A percentile compares a stretch with the other conserved stretches of the same genome.
These are phyloP conservation scores for Salvator merianae DNA, from an alignment of 2,113 vertebrate species.

Conservation along the genomic window DNA sequence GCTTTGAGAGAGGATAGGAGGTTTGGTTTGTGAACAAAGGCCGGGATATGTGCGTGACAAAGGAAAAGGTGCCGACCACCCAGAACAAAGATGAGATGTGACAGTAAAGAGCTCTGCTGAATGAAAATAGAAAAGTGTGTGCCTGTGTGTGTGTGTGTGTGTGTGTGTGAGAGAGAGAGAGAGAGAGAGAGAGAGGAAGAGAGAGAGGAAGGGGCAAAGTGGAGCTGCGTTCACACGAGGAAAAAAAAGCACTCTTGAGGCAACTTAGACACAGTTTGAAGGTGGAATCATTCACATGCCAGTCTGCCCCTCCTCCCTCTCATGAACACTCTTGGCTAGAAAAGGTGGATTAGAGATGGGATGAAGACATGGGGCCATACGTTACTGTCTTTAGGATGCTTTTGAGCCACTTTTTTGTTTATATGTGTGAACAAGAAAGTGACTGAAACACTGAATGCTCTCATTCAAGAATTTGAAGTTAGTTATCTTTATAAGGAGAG, in stretches of 20 bases:
- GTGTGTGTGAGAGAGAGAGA: neutral
- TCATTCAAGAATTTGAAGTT: no score
- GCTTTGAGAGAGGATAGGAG: slow-evolving; percentile 10
- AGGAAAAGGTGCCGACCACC: slow-evolving; percentile 6
- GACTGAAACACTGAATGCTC: neutral
- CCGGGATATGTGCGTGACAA: neutral
- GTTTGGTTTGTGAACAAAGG: neutral
- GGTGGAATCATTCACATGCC: no score
- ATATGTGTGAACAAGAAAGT: neutral
- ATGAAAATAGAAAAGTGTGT: neutral
- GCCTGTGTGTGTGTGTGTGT: no score
- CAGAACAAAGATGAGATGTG: neutral
- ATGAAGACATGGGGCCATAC: no score
- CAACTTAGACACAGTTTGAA: no score
- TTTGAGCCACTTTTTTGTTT: no score
- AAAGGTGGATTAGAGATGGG: no score
- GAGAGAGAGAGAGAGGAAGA: neutral
- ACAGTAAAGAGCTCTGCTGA: slow-evolving; percentile 12
- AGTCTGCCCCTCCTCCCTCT: no score
- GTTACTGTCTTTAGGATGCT: no score
- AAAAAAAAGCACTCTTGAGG: no score
- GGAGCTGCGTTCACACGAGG: no score
- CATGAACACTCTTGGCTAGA: no score
- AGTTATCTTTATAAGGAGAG: slow-evolving; percentile 24
- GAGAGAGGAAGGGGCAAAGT: neutral